Base-by-base conservation (phyloP, 2,797 vertebrate species). In the Tenualosa ilisha region DNA sequence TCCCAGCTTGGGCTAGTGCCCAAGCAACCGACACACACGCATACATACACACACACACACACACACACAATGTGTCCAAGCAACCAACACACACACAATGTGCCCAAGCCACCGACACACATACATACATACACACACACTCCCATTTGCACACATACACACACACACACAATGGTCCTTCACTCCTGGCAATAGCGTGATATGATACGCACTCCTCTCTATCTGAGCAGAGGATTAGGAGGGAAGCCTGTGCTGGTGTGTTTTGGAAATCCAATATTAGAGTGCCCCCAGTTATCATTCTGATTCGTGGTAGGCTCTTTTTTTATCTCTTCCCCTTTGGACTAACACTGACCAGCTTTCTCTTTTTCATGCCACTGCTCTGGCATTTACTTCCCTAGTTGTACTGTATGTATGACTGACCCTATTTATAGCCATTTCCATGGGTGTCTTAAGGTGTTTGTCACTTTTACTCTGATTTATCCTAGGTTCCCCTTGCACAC, bases 401-500 rank as follows among this genome's bases (percentile, higher is more conserved):
- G 68, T 40, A 13, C 37, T 75, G 68, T 40, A 20, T 15, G 68
- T 75, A 20, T 6, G 68, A 3, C 12, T 75, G 24, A 40, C 68
- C 84, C 86, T 88, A 89, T 89, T 88, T 87, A 85, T 90, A 88
- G 89, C 83, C 83, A 40, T 86, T 84, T 90, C 88, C 86, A 88
- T 83, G 26, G 24, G 37, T 50, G 86, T 90, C 89, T 87, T 89
- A 85, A 84, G 88, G 87, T 87, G 81, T 89, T 89, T 88, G 87
- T 90, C 86, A 88, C 87, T 72, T 82, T 83, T 31, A 82, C 82
- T 81, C 24, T 84, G 86, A 82, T 83, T 88, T 86, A 37, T 86
- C 86, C 86, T 86, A 81, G 81, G 84, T 87, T 86, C 37, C 82
- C 31, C 81, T 31, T 13, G 0, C 81, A 51, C 20, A 22, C 20